Conservation (phyloP, 2,797 vertebrate genomes). For the Acrossocheilus wenchowensis region DNA sequence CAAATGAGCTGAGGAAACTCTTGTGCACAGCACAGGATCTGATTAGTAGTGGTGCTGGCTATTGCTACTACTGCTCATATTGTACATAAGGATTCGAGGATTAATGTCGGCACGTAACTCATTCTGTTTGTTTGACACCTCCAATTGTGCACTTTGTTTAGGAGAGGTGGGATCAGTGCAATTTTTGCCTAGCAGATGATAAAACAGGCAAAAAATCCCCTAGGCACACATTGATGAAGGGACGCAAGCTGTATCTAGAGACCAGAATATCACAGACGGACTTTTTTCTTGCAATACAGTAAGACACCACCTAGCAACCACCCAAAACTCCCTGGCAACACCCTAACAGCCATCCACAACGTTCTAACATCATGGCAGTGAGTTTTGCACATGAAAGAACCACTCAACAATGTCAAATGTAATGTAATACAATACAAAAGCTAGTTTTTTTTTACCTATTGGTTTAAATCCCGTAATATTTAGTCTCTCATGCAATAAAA, state of each 20-base stretch:
- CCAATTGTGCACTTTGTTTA: not conserved
- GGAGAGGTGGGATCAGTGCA: not conserved
- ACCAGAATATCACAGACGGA: not conserved
- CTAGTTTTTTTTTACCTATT: not conserved
- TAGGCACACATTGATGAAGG: not conserved
- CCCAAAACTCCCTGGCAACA: not conserved
- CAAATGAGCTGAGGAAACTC: constrained; percentile 18
- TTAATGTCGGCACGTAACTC: not conserved
- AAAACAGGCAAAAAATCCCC: not conserved
- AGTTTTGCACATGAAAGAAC: not conserved
- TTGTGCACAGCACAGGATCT: not conserved
- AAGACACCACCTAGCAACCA: not conserved
- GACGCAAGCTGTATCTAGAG: not conserved
- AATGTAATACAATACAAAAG: not conserved
- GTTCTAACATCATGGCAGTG: not conserved
- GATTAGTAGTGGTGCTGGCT: not conserved
- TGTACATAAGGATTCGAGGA: not conserved
- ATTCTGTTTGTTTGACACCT: not conserved
- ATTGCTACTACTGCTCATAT: not conserved
- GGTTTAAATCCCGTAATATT: not conserved
- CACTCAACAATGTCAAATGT: not conserved
- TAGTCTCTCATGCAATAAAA: not conserved
- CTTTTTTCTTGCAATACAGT: not conserved
- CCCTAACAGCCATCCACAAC: not conserved
- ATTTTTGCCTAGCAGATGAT: not conserved